Percentiles rank a stretch among this genome's conserved stretches.
phyloP scores from a whole-genome alignment of 2,888 invertebrate genomes.

The Erpobdella octoculata region DNA sequence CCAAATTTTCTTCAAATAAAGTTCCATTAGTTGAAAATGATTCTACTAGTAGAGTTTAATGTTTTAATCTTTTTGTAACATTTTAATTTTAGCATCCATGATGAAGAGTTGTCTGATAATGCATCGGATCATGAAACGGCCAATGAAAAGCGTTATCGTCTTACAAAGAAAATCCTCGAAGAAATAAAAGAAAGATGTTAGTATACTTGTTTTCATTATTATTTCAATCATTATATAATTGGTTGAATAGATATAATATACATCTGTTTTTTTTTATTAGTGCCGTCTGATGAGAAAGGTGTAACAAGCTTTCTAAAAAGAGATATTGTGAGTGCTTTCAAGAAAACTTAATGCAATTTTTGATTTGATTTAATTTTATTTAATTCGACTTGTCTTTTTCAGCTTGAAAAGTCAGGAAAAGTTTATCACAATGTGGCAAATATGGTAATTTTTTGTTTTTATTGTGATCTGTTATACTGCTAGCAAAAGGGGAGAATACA shows the following conservation, averaged over 20 bases:
- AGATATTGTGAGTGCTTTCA: conserved; percentile 12
- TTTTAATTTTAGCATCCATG: background rate
- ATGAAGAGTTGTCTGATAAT: background rate
- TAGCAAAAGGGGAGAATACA: too few species aligned
- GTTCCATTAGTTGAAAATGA: too few species aligned
- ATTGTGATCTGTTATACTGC: background rate
- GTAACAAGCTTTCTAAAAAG: conserved; percentile 4
- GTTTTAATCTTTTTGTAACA: too few species aligned
- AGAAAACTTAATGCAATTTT: background rate
- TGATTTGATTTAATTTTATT: background rate
- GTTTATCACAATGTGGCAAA: conserved; percentile 69
- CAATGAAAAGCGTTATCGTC: conserved; percentile 17
- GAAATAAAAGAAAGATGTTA: conserved; percentile 21
- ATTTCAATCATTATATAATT: too few species aligned
- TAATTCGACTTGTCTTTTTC: too few species aligned
- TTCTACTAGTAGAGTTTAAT: too few species aligned
- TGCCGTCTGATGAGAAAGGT: conserved; percentile 4
- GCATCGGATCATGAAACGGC: conserved; percentile 22
- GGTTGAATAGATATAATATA: background rate
- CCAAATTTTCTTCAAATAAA: too few species aligned
- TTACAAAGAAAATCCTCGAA: conserved; percentile 17
- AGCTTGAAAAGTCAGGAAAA: conserved; percentile 73
- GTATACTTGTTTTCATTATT: background rate
- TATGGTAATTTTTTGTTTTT: conserved; percentile 44
- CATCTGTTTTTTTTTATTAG: background rate